A percentile compares a stretch with the other conserved stretches of the same genome.
phyloP scores from a whole-genome alignment of 2,113 vertebrate genomes.

The Antechinus stuartii region DNA sequence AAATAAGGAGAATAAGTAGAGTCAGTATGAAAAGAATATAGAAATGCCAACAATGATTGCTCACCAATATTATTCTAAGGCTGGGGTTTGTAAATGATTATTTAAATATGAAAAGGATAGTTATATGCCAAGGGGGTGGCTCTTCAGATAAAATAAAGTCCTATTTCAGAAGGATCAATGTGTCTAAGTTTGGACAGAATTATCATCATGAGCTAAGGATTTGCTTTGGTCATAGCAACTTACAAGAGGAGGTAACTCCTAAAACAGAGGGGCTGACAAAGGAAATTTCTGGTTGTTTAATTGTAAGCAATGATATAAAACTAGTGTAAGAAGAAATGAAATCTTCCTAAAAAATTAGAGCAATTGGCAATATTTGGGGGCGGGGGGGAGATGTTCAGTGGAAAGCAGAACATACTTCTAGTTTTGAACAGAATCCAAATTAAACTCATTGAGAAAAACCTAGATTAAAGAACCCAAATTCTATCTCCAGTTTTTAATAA shows the following conservation, averaged over 20 bases:
- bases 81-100: constrained; percentile 31
- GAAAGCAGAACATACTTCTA: background rate
- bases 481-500: background rate
- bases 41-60: background rate
- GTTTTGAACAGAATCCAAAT: background rate
- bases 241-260: background rate
- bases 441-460: background rate
- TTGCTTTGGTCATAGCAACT: background rate
- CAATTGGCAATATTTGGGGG: background rate
- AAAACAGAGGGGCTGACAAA: background rate
- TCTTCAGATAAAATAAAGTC: too few relatives aligned
- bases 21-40: constrained; percentile 36
- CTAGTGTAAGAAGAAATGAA: background rate
- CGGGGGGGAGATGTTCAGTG: background rate
- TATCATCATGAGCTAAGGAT: background rate
- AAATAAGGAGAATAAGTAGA: constrained; percentile 37
- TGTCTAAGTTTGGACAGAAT: background rate
- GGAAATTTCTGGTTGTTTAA: background rate
- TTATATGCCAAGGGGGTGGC: background rate
- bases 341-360: background rate
- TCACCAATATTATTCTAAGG: constrained; percentile 34
- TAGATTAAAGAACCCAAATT: constrained; percentile 4
- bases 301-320: background rate
- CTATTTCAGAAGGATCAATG: background rate
- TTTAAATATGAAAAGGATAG: constrained; percentile 24